Conservation (phyloP, 2,113 vertebrate species). For the Hippolais icterina region DNA sequence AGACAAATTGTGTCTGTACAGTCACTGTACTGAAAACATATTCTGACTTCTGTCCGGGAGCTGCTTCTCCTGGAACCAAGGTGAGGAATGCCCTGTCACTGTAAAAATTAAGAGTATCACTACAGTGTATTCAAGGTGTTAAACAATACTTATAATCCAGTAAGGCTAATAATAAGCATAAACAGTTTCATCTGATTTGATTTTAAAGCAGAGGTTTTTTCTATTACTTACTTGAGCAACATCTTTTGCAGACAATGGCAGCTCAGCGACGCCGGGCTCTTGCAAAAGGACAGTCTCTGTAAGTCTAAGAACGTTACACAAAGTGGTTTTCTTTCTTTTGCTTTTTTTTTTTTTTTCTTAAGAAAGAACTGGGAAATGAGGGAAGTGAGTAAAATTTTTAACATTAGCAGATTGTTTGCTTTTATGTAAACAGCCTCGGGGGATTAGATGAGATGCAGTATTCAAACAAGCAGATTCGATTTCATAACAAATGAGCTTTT, state of each 20-base stretch:
- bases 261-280: neutral
- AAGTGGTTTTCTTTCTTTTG: neutral
- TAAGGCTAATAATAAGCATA: neutral
- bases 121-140: neutral
- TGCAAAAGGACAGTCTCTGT: neutral
- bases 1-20: neutral
- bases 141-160: neutral
- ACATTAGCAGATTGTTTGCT: neutral
- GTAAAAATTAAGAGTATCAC: neutral
- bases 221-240: conserved; percentile 5
- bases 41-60: neutral
- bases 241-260: neutral
- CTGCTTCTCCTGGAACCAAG: neutral
- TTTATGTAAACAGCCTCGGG: neutral
- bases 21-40: neutral
- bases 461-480: neutral
- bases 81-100: neutral
- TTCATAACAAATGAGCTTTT: conserved; percentile 22
- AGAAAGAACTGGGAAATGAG: conserved; percentile 2
- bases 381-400: conserved; percentile 20
- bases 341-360: neutral
- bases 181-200: neutral
- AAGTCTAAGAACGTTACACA: neutral
- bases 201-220: neutral
- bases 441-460: neutral